Base-by-base conservation (phyloP, 2,888 invertebrate species). In the Ceriagrion tenellum region DNA sequence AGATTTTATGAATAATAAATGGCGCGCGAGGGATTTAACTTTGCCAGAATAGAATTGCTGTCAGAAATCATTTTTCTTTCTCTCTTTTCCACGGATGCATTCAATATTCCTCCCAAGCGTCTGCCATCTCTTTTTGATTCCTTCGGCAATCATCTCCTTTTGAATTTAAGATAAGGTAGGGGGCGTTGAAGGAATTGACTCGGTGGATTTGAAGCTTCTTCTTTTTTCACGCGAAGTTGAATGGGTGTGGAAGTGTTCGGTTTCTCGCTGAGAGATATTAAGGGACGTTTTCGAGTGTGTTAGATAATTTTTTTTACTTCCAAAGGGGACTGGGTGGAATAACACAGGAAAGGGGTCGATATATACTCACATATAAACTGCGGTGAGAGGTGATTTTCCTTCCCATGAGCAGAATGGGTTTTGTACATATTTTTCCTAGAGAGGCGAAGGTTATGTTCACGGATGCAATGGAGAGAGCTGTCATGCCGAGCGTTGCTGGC, bases 131-230 rank as follows among this genome's bases (percentile, higher is more conserved):
- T 35, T 81, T 81, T 35, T 81, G 81, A 30, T 81, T 81, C 81
- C 81, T 81, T 35, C 0, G 35, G 35, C 81, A 81, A 30, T 81
- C 81, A 81, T 35, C 16, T 13, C 30, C 81, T 35, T 81, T 30
- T 81, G 35, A 35, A 81, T 35, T 81, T 81, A 81, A 81, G 81
- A 81, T 81, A 81, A 81, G 81, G 35, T 35, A n/a, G 30, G 81
- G 35, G 35, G 69, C 12, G 30, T 16, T 12, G 30, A 18, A 4
- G 26, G 30, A 35, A 81, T 81, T 35, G 12, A 30, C 69, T 35
- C 26, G 35, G 81, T 16, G 30, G 16, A 81, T 35, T 35, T 16
- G 16, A 13, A 81, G 13, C 35, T 81, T 81, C n/a, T 69, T 69
- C 69, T 69, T 69, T 16, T 26, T 23, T 35, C 81, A 18, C 30